Evolutionary conservation across 2,113 vertebrate genomes (phyloP).

Genomic region (Clarias batrachus): DNA sequence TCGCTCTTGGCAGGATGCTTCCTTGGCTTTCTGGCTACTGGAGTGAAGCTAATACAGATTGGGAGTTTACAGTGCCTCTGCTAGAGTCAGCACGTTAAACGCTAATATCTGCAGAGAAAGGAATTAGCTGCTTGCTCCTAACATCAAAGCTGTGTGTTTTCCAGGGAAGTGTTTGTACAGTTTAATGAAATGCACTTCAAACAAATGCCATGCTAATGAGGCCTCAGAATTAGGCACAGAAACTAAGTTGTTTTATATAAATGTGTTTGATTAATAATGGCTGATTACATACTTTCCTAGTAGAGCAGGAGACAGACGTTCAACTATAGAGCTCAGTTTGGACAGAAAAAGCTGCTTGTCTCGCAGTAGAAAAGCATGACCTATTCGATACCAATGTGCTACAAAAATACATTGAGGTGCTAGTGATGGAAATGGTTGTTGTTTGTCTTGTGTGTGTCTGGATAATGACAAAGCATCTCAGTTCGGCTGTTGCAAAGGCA

Average conservation of each 20-base stretch:
- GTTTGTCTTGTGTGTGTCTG: conserved; percentile 22
- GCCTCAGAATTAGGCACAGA: conserved; percentile 63
- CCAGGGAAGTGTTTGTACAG: conserved; percentile 69
- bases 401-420: background rate
- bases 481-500: background rate
- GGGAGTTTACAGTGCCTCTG: conserved; percentile 49
- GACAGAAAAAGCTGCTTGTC: background rate
- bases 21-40: conserved; percentile 26
- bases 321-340: background rate
- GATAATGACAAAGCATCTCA: background rate
- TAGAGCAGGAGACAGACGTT: background rate
- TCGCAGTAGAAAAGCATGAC: background rate
- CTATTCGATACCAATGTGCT: background rate
- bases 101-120: conserved; percentile 74
- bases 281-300: conserved; percentile 10
- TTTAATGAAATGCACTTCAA: conserved; percentile 78
- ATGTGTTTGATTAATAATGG: conserved; percentile 67
- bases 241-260: conserved; percentile 53
- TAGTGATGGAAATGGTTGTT: background rate
- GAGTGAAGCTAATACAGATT: conserved; percentile 35
- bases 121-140: conserved; percentile 69
- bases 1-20: background rate
- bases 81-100: conserved; percentile 62
- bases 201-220: conserved; percentile 74
- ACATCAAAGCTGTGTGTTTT: conserved; percentile 72